These are phyloP conservation scores for Sebastes elongatus DNA, from an alignment of 2,797 vertebrate genomes.

Conservation along the genomic window DNA sequence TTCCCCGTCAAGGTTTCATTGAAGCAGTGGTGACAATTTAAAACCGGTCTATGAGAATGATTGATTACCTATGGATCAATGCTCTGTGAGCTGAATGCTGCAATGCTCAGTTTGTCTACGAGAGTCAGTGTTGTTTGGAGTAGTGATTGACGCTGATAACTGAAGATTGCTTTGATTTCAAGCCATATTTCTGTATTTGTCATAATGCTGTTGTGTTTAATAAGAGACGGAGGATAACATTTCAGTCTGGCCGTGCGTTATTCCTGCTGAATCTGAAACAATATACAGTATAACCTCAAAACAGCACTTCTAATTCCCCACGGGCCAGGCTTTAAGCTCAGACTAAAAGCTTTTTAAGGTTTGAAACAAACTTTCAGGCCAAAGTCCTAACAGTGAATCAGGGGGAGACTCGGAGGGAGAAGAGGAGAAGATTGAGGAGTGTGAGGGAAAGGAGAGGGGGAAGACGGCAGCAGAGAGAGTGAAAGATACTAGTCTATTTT, in stretches of 20 bases:
- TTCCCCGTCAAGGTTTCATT: neutral
- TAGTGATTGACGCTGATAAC: slow-evolving; percentile 6
- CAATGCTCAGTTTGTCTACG: neutral
- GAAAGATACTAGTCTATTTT: slow-evolving; percentile 7
- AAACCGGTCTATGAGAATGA: neutral
- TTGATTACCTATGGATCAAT: slow-evolving; percentile 19
- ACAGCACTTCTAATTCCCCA: neutral
- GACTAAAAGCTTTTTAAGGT: slow-evolving; percentile 17
- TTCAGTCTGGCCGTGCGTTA: neutral
- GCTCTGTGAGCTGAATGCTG: neutral
- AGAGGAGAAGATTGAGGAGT: neutral
- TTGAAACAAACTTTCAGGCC: neutral
- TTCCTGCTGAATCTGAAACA: slow-evolving; percentile 17
- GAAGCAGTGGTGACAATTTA: neutral
- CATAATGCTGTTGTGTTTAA: slow-evolving; percentile 1
- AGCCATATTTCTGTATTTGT: neutral
- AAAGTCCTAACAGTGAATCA: neutral
- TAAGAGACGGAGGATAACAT: neutral
- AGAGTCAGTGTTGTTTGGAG: neutral
- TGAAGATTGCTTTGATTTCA: slow-evolving; percentile 9
- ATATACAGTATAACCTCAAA: neutral
- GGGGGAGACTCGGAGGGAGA: no score
- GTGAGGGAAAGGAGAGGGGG: neutral
- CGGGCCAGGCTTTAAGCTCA: neutral
- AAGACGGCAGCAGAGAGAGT: neutral